Evolutionary conservation across 2,888 invertebrate species (phyloP), one percentile per base, ranked within the genome.

Genomic region (Pyrgus malvae): DNA sequence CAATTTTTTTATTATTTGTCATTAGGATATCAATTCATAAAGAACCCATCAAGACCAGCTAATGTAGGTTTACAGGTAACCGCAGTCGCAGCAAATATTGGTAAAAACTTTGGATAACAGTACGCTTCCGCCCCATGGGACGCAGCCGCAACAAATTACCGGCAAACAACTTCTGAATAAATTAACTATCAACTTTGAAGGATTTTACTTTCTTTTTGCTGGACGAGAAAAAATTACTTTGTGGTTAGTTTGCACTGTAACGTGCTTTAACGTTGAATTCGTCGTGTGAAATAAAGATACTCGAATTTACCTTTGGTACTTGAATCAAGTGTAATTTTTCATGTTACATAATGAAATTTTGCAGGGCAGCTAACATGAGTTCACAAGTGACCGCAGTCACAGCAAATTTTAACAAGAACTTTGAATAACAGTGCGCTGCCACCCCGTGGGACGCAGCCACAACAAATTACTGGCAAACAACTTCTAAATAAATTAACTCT

Each of bases 381-480:
- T n/a, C n/a, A n/a, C n/a, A n/a, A n/a, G n/a, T n/a, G n/a, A n/a
- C n/a, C n/a, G n/a, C n/a, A n/a, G n/a, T n/a, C n/a, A n/a, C n/a
- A n/a, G 77, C 74, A 75, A 81, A 82, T n/a, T n/a, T 79, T 51
- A 80, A 64, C 72, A 78, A 84, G 21, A 83, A 82, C 77, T 84
- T 82, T 70, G 73, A 72, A 73, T 74, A 76, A 74, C 77, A 76
- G 74, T 70, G 69, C 76, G 73, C 76, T 76, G 76, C 70, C 67
- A 70, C 77, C 83, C 80, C 82, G 58, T 68, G 76, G 83, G 84
- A 83, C 78, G 74, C 72, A 74, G 78, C 83, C 86, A 78, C 85
- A 87, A 83, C 86, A 86, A 87, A 87, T 87, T 86, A 86, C 85
- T 78, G n/a, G 78, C 83, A 84, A 88, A 88, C 87, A 87, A 88